Evolutionary conservation across 2,797 vertebrate genomes (phyloP).

Genomic region (Heterohyrax brucei): DNA sequence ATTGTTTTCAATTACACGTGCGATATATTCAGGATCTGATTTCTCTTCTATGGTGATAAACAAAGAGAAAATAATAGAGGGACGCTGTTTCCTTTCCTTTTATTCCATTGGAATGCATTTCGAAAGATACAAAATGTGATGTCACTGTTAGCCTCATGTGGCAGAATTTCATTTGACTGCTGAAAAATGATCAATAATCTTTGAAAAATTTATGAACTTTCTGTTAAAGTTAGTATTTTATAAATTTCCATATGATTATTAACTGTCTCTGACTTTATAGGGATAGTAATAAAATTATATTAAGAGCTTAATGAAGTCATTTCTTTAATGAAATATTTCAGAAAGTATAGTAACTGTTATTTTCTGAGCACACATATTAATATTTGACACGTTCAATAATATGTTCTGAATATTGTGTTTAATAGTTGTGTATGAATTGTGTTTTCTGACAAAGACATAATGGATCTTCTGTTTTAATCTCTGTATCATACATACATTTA

Average conservation of each 20-base stretch:
- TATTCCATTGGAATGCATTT: too few relatives aligned
- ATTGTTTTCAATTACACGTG: neutral
- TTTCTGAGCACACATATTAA: neutral
- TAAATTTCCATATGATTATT: neutral
- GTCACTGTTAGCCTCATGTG: neutral
- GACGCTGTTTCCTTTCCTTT: neutral
- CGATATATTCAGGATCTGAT: neutral
- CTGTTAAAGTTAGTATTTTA: neutral
- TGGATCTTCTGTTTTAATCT: neutral
- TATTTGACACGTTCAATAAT: neutral
- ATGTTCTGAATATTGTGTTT: neutral
- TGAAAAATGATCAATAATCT: neutral
- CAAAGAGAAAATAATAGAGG: neutral
- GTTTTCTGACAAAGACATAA: neutral
- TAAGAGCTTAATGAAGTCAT: neutral
- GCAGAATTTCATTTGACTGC: neutral
- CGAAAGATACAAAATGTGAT: neutral
- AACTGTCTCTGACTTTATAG: neutral
- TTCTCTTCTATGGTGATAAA: neutral
- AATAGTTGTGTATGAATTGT: neutral
- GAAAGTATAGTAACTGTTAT: neutral
- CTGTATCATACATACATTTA: neutral
- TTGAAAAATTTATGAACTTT: neutral
- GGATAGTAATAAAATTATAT: neutral
- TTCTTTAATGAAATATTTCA: neutral